A percentile compares a stretch with the other conserved stretches of the same genome.
Conservation (phyloP, 2,888 invertebrate genomes). For the Thymelicus lineola region DNA sequence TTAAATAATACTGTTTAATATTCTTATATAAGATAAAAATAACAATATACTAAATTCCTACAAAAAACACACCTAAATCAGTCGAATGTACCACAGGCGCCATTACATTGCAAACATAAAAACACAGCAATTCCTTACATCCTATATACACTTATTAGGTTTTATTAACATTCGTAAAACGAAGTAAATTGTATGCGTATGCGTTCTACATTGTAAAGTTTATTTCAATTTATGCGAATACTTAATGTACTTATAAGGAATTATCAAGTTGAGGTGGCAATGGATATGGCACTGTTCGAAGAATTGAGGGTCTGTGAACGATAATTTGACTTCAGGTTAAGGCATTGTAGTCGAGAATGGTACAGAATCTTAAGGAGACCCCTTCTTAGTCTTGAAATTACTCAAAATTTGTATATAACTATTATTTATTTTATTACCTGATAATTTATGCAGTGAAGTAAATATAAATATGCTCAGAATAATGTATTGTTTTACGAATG, state of each 20-base stretch:
- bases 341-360: neutral
- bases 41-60: no score
- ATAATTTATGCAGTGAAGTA: no score
- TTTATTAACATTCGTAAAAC: constrained; percentile 6
- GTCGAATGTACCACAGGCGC: neutral
- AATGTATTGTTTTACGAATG: no score
- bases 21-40: no score
- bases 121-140: constrained; percentile 11
- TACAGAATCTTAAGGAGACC: no score
- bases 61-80: neutral
- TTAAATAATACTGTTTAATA: no score
- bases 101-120: constrained; percentile 5
- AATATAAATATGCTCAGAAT: no score
- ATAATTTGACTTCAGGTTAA: neutral
- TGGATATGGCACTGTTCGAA: neutral
- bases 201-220: constrained; percentile 9
- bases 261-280: constrained; percentile 1
- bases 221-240: constrained; percentile 14
- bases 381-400: no score
- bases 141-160: constrained; percentile 10
- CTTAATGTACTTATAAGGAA: constrained; percentile 4
- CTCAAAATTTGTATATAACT: no score
- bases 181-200: constrained; percentile 1
- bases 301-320: neutral
- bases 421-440: no score